Base-by-base conservation (phyloP, 2,888 invertebrate genomes). In the Diadromus collaris region DNA sequence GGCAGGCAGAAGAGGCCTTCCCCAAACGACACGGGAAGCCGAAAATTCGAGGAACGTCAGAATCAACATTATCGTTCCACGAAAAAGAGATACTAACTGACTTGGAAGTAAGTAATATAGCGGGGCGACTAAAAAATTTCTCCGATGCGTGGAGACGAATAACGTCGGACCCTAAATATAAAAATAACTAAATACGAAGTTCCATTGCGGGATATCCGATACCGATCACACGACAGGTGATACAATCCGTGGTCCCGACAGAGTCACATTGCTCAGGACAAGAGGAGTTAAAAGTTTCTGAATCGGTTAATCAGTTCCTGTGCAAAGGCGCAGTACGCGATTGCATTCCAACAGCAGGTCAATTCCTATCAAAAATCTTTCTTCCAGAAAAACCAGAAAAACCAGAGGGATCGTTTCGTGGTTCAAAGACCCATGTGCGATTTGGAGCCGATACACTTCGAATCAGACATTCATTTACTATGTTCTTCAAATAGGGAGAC, bases 131-230 rank as follows among this genome's bases (percentile, higher is more conserved):
- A 19, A n/a, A 6, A n/a, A 16, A 34, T 38, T 60, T 60, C n/a
- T 16, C 60, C 60, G 38, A 60, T 16, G 29, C 19, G 19, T 60
- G 60, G 60, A 38, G 29, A 38, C 10, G 6, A 19, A 38, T 60
- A 60, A 21, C 60, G n/a, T 19, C 34, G 9, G 60, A 60, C 34
- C 60, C 38, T n/a, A n/a, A n/a, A n/a, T n/a, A n/a, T n/a, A n/a
- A n/a, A n/a, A n/a, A n/a, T n/a, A n/a, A n/a, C n/a, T n/a, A n/a
- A n/a, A 19, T 6, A 38, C 7, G 38, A 9, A 60, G 38, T 16
- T 38, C 34, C 19, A 29, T 56, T 56, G 34, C 29, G 7, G 60
- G 34, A 6, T 60, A 60, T 34, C 5, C 16, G 21, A 60, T 60
- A 60, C 32, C 32, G 32, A 32, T 32, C 32, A 32, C 6, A 32